Evolutionary conservation across 2,797 vertebrate genomes (phyloP).

Genomic region (Amazona finschi): DNA sequence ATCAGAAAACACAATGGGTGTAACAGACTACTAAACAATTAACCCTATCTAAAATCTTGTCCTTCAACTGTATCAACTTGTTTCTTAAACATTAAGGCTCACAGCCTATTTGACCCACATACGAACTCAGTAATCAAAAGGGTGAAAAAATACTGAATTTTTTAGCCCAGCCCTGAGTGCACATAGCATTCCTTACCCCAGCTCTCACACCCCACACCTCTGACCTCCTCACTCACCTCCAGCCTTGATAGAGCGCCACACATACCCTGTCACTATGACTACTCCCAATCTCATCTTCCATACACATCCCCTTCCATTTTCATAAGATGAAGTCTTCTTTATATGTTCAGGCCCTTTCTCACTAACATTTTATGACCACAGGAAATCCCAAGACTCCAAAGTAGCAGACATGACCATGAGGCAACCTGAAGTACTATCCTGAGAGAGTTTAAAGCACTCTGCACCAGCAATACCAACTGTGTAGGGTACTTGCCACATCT

Average conservation of each 20-base stretch:
- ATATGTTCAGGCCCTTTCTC: neutral
- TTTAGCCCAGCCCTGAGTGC: neutral
- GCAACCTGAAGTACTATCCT: neutral
- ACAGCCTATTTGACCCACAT: neutral
- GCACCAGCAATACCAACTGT: accelerated
- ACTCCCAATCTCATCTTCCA: neutral
- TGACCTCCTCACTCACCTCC: neutral
- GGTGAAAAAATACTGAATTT: accelerated
- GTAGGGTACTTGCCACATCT: neutral
- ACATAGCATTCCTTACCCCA: neutral
- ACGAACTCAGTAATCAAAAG: neutral
- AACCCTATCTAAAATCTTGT: neutral
- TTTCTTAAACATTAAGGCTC: neutral
- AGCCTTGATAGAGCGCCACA: neutral
- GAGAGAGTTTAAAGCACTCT: neutral
- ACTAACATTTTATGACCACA: neutral
- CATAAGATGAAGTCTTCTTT: neutral
- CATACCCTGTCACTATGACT: neutral
- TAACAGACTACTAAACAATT: neutral
- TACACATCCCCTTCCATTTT: neutral
- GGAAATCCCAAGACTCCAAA: neutral
- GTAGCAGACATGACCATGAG: accelerated
- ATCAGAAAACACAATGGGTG: neutral
- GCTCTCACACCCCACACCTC: neutral
- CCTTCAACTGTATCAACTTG: neutral